Conservation (phyloP, 2,797 vertebrate genomes). For the Oreortyx pictus region DNA sequence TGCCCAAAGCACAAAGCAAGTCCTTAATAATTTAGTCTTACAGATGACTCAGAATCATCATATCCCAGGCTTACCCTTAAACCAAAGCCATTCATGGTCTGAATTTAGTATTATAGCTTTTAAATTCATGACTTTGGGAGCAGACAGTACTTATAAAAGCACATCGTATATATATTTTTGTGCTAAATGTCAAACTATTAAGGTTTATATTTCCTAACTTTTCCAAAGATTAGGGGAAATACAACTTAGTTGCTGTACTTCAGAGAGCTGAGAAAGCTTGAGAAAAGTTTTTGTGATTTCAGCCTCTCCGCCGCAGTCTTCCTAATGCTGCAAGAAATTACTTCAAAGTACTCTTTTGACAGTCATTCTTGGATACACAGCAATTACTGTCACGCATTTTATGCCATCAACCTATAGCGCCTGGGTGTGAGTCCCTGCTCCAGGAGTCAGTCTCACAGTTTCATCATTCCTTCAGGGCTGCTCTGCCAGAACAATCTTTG, state of each 20-base stretch:
- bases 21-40: slow-evolving; percentile 77
- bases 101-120: slow-evolving; percentile 71
- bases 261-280: slow-evolving; percentile 41
- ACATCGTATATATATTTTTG: slow-evolving; percentile 47
- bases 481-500: not conserved
- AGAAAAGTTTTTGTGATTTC: slow-evolving; percentile 63
- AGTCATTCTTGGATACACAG: slow-evolving; percentile 38
- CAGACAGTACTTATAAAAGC: slow-evolving; percentile 69
- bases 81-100: slow-evolving; percentile 70
- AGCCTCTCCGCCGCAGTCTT: slow-evolving; percentile 25
- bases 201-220: slow-evolving; percentile 68
- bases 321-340: slow-evolving; percentile 63
- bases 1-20: slow-evolving; percentile 67
- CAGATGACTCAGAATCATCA: slow-evolving; percentile 74
- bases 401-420: not conserved
- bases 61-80: slow-evolving; percentile 67
- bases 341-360: slow-evolving; percentile 60
- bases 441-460: not conserved
- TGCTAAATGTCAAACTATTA: slow-evolving; percentile 68
- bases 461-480: not conserved
- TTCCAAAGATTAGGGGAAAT: slow-evolving; percentile 63
- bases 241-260: slow-evolving; percentile 59
- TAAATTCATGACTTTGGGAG: slow-evolving; percentile 67
- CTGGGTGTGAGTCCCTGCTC: not conserved
- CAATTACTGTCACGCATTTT: slow-evolving; percentile 63